Evolutionary conservation across 1,140 invertebrate genomes (phyloP), one percentile per base, ranked within the genome.

Genomic region (Phocides pigmalion): DNA sequence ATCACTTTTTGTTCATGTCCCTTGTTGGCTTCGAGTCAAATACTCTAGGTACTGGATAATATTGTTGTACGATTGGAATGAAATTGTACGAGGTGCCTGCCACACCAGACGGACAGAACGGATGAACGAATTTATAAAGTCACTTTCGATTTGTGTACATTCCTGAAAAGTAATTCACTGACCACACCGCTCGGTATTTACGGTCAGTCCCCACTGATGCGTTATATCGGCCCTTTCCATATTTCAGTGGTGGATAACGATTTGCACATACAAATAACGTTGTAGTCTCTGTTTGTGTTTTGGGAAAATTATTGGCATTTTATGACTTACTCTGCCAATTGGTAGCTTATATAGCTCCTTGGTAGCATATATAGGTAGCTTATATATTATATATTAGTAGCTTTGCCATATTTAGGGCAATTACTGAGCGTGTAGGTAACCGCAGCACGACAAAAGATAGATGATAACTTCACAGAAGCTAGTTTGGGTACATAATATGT

Each of bases 1-100:
- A 11, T 46, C 17, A 44, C 54, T 17, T 44, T 56, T 44, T 51
- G 28, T 37, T 51, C 25, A 16, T 35, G 32, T 51, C 17, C 49
- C 28, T 51, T 37, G 49, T 51, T 51, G 49, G 49, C 49, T 51
- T 28, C 49, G 28, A 51, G 49, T 51, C 49, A 51, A 51, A 51
- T 35, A 51, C 28, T 35, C n/a, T n/a, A n/a, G n/a, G 1, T 1
- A 35, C 28, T 15, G 32, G 46, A 20, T 28, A 35, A 51, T 51
- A 51, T 51, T 35, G 28, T 51, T 51, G 35, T 51, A 51, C 49
- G 49, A 51, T 51, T 35, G 49, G 49, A 35, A 35, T 28, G 15
- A 51, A 51, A 51, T 51, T 35, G 49, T 37, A 19, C 49, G 49
- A 51, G 28, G 49, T 51, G 16, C 28, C 49, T 16, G 49, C 49